These are phyloP conservation scores for Siderastrea siderea DNA, from an alignment of 92 coral and sea anemone genomes.

Conservation along the genomic window DNA sequence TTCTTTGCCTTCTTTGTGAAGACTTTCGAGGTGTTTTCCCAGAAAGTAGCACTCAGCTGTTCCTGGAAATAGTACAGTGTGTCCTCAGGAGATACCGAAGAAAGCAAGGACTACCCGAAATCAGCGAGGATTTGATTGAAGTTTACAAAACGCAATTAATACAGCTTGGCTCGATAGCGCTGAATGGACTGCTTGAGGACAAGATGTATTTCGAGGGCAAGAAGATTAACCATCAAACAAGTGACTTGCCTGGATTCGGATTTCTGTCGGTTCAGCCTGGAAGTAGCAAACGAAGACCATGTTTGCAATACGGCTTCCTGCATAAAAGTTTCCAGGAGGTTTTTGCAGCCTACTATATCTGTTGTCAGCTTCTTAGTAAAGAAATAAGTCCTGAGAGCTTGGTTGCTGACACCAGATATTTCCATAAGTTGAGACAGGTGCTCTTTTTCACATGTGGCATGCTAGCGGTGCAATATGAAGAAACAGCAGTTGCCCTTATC, in stretches of 20 bases:
- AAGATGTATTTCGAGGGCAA: slow-evolving; percentile 9
- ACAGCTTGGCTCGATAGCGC: slow-evolving; percentile 27
- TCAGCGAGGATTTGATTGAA: neutral
- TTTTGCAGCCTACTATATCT: slow-evolving; percentile 50
- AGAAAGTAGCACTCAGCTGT: slow-evolving; percentile 31
- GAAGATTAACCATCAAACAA: slow-evolving; percentile 5
- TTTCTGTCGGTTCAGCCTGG: slow-evolving; percentile 44
- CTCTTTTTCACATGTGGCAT: neutral
- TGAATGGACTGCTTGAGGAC: slow-evolving; percentile 11
- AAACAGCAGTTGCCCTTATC: neutral
- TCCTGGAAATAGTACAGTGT: slow-evolving; percentile 27
- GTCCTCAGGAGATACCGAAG: slow-evolving; percentile 31
- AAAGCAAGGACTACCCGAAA: neutral
- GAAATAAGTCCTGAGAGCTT: slow-evolving; percentile 2
- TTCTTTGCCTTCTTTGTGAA: slow-evolving; percentile 45
- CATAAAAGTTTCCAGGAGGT: slow-evolving; percentile 52
- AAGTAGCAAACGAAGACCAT: slow-evolving; percentile 23
- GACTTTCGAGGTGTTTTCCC: slow-evolving; percentile 44
- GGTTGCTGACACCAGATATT: neutral
- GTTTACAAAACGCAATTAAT: neutral
- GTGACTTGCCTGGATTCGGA: slow-evolving; percentile 2
- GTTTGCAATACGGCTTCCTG: slow-evolving; percentile 21
- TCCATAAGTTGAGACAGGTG: neutral
- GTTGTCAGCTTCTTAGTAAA: neutral
- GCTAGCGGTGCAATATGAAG: neutral